Conservation (phyloP, 2,888 invertebrate species). For the Endotricha flammealis region DNA sequence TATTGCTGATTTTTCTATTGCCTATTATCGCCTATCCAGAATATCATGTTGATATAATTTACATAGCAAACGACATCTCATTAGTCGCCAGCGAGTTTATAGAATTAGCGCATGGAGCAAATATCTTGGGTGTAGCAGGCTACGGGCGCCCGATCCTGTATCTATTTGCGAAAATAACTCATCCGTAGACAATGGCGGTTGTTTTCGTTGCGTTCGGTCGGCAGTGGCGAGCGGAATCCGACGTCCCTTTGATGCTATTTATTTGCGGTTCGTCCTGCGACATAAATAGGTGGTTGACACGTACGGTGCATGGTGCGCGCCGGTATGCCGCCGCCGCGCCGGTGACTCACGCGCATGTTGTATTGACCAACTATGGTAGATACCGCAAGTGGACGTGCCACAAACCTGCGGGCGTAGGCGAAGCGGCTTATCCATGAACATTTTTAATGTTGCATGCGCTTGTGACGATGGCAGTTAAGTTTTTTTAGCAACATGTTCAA, state of each 20-base stretch:
- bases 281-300: conserved; percentile 77
- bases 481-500: too few relatives aligned
- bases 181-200: conserved; percentile 71
- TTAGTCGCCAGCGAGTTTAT: too few relatives aligned
- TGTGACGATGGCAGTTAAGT: too few relatives aligned
- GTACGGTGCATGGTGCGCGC: conserved; percentile 61
- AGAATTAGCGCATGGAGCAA: background rate
- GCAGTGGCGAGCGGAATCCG: conserved; percentile 55
- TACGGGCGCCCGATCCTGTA: conserved; percentile 30
- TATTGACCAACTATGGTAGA: too few relatives aligned
- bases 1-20: too few relatives aligned
- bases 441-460: too few relatives aligned
- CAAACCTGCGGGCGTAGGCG: too few relatives aligned
- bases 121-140: background rate
- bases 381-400: too few relatives aligned
- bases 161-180: conserved; percentile 74
- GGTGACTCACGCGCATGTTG: conserved; percentile 46
- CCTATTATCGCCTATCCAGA: too few relatives aligned
- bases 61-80: too few relatives aligned
- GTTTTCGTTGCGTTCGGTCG: conserved; percentile 60
- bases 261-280: conserved; percentile 74
- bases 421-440: too few relatives aligned
- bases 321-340: conserved; percentile 55
- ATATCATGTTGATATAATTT: too few relatives aligned
- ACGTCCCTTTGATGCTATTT: conserved; percentile 75